Evolutionary conservation across 2,797 vertebrate species (phyloP).

Genomic region (Geotria australis): DNA sequence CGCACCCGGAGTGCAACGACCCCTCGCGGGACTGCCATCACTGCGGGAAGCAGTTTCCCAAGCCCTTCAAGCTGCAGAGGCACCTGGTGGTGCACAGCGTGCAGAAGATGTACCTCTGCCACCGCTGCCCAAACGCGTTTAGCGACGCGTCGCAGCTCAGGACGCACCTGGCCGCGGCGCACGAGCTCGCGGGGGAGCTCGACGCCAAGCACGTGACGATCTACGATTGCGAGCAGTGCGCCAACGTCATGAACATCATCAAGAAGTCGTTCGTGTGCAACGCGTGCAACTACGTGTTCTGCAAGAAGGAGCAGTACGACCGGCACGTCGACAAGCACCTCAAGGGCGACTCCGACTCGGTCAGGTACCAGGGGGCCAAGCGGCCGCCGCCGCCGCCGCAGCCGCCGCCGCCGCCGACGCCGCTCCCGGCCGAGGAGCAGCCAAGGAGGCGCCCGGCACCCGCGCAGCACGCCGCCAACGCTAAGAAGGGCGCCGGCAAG

Average conservation of each 20-base stretch:
- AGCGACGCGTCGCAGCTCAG: slow-evolving; percentile 47
- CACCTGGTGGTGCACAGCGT: slow-evolving; percentile 88
- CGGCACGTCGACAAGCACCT: slow-evolving; percentile 94
- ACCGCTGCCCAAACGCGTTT: slow-evolving; percentile 59
- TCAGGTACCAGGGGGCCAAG: slow-evolving; percentile 52
- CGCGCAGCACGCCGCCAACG: too few relatives aligned
- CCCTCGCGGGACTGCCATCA: slow-evolving; percentile 90
- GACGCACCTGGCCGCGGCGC: slow-evolving; percentile 37
- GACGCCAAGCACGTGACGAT: slow-evolving; percentile 74
- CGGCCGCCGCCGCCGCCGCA: slow-evolving; percentile 39
- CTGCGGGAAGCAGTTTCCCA: slow-evolving; percentile 90
- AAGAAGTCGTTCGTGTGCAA: slow-evolving; percentile 91
- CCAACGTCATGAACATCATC: slow-evolving; percentile 81
- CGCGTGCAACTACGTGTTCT: slow-evolving; percentile 94
- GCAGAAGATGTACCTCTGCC: slow-evolving; percentile 77
- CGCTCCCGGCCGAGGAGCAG: slow-evolving; percentile 5
- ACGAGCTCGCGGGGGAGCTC: slow-evolving; percentile 26
- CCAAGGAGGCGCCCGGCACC: too few relatives aligned
- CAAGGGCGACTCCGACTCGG: slow-evolving; percentile 36
- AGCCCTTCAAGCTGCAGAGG: slow-evolving; percentile 89
- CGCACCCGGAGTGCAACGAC: slow-evolving; percentile 77
- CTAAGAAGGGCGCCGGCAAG: too few relatives aligned
- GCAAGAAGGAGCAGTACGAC: slow-evolving; percentile 90
- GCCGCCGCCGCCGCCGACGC: slow-evolving; percentile 35
- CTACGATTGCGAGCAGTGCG: slow-evolving; percentile 80